Evolutionary conservation across 2,888 invertebrate species (phyloP), one percentile per base, ranked within the genome.

Genomic region (Amphipoea lucens): DNA sequence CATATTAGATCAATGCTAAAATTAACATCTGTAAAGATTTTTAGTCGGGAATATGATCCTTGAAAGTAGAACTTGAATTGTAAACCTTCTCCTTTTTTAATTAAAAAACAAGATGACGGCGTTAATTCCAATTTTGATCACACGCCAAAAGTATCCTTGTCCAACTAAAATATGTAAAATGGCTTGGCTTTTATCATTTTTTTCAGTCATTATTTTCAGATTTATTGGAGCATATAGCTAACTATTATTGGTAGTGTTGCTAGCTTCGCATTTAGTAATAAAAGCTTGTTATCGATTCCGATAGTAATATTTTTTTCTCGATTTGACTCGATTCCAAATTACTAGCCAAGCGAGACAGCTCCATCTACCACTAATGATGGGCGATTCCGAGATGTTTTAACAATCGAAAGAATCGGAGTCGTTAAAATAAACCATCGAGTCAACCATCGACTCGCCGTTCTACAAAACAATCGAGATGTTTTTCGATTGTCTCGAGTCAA

Each of bases 311-410:
- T 60, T 51, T 48, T 63, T 54, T 48, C 36, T 72, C 71, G 70
- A 69, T 48, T 68, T 54, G 20, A 76, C 65, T 86, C 78, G 84
- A 87, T 79, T 70, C 14, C 14, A 71, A 66, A 63, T 75, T 40
- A 63, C 62, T 87, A 73, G 72, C 60, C 40, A 73, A 80, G 73
- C 76, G 69, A 84, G 80, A 75, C 78, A 76, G 75, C 71, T 57
- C 65, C 63, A 42, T 60, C 78, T 40, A 84, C 82, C 9, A 42
- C 42, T n/a, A n/a, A n/a, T n/a, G n/a, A n/a, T n/a, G n/a, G n/a
- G n/a, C n/a, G n/a, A n/a, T n/a, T n/a, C n/a, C n/a, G n/a, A n/a
- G n/a, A n/a, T n/a, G n/a, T n/a, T n/a, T n/a, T n/a, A n/a, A n/a
- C n/a, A n/a, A n/a, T n/a, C n/a, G n/a, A n/a, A n/a, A n/a, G n/a